These are phyloP conservation scores for Stictonetta naevosa DNA, from an alignment of 2,113 vertebrate genomes.

Conservation along the genomic window DNA sequence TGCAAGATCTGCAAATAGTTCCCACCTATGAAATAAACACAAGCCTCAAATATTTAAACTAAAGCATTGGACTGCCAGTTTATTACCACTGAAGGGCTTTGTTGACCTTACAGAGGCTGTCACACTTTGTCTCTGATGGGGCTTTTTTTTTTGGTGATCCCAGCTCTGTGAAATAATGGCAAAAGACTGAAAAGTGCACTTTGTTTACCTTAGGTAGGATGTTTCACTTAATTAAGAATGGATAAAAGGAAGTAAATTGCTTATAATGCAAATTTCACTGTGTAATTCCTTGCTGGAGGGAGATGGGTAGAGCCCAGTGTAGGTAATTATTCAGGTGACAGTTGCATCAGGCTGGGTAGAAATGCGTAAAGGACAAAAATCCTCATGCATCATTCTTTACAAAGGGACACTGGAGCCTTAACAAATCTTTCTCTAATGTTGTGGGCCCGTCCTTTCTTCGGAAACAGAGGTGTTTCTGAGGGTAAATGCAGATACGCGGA, in stretches of 20 bases:
- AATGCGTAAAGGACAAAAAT: not conserved
- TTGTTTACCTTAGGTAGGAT: conserved; percentile 23
- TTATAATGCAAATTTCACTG: conserved; percentile 27
- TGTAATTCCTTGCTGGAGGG: not conserved
- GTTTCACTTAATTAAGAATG: conserved; percentile 32
- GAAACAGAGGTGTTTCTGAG: not conserved
- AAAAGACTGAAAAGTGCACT: not conserved
- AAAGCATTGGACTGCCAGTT: not conserved
- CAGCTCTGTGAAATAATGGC: not conserved
- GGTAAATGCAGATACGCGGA: not conserved
- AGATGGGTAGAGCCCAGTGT: not conserved
- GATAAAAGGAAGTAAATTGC: conserved; percentile 30
- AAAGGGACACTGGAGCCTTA: not conserved
- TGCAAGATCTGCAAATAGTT: conserved; percentile 48
- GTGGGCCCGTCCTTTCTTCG: not conserved
- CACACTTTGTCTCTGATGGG: not conserved
- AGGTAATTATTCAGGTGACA: not conserved
- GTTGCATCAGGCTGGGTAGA: not conserved
- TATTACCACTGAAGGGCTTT: conserved; percentile 2
- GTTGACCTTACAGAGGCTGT: not conserved
- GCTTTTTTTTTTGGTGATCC: not conserved
- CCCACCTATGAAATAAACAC: conserved; percentile 62
- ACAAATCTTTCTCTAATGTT: not conserved
- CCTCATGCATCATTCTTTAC: not conserved
- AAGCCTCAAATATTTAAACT: conserved; percentile 69